phyloP scores from a whole-genome alignment of 2,113 vertebrate species.

The Centropus bengalensis region DNA sequence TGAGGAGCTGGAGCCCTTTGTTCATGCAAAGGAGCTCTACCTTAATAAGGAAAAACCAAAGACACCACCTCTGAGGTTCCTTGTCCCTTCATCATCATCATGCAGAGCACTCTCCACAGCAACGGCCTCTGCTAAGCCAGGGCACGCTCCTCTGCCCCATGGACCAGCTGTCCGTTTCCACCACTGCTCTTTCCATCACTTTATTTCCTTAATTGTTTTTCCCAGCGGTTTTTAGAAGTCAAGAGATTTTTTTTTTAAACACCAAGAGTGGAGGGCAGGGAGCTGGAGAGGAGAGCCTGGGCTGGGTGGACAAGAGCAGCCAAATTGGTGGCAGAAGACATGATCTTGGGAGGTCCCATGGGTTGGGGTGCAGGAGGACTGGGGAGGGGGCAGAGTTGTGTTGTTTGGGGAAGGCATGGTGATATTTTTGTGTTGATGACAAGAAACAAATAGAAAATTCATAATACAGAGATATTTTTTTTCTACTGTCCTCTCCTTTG shows the following conservation, averaged over 20 bases:
- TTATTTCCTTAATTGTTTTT: background rate
- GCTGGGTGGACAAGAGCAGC: background rate
- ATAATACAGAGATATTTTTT: background rate
- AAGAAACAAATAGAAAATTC: background rate
- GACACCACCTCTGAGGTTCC: background rate
- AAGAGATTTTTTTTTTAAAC: background rate
- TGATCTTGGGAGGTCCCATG: rapidly evolving
- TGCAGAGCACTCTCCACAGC: background rate
- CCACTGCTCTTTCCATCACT: background rate
- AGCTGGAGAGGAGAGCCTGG: background rate
- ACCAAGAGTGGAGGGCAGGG: background rate
- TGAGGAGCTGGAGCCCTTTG: background rate
- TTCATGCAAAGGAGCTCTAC: background rate
- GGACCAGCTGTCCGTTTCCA: background rate
- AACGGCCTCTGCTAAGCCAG: background rate
- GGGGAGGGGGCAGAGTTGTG: background rate
- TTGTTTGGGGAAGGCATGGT: rapidly evolving
- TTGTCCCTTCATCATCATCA: background rate
- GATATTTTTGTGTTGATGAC: background rate
- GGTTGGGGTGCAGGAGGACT: background rate
- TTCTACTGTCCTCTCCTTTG: background rate
- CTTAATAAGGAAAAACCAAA: background rate
- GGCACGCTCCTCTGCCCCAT: rapidly evolving
- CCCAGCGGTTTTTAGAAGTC: background rate
- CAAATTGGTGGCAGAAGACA: background rate